Evolutionary conservation across 2,888 invertebrate species (phyloP).

Genomic region (Lacanobia oleracea): DNA sequence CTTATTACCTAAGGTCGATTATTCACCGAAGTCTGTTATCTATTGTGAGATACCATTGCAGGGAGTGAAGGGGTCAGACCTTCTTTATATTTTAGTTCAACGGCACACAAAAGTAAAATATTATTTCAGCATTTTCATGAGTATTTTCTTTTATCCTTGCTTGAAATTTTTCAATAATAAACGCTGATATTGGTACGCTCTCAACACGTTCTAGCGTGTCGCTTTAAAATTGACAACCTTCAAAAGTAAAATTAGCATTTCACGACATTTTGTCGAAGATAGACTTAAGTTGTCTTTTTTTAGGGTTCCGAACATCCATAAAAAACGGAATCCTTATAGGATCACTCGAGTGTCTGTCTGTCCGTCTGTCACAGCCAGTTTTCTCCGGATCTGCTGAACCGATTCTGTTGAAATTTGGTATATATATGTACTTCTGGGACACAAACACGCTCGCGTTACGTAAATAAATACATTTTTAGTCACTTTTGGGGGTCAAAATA

Average conservation of each 20-base stretch:
- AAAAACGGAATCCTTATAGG: too few species aligned
- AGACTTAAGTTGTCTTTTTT: neutral
- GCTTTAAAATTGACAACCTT: neutral
- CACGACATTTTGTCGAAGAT: neutral
- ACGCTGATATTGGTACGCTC: neutral
- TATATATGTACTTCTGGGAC: too few species aligned
- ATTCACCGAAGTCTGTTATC: constrained; percentile 30
- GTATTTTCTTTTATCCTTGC: constrained; percentile 4
- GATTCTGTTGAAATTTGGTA: too few species aligned
- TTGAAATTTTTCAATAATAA: neutral
- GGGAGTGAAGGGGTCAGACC: neutral
- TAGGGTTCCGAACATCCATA: too few species aligned
- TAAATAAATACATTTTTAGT: too few species aligned
- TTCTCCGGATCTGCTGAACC: too few species aligned
- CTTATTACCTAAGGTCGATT: constrained; percentile 51
- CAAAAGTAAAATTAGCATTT: neutral
- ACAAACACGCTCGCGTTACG: too few species aligned
- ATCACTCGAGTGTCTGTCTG: too few species aligned
- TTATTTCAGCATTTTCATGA: neutral
- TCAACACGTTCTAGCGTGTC: neutral
- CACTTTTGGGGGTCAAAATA: too few species aligned
- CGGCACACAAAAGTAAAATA: neutral
- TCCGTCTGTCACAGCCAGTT: too few species aligned
- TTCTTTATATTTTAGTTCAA: neutral
- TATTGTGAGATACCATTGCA: constrained; percentile 16